Base-by-base conservation (phyloP, 1,140 invertebrate genomes). In the Himalopsyche phryganea region DNA sequence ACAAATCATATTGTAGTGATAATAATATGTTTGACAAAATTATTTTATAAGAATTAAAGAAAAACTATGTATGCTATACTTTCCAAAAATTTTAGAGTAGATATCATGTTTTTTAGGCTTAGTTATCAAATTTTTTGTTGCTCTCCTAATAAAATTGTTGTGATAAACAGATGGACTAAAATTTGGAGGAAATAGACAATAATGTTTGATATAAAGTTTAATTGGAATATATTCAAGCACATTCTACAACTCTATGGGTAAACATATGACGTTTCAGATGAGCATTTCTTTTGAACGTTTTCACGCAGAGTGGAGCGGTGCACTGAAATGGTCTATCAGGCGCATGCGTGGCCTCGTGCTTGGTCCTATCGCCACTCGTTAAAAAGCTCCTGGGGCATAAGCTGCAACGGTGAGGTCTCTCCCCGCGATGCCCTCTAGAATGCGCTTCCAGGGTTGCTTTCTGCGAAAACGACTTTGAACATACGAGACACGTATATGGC, bases 321-420 rank as follows among this genome's bases (percentile, higher is more conserved):
- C 87, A 88, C 6, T 80, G 75, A 67, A 83, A 89, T 6, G 81
- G 77, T 11, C 73, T 71, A 47, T 80, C 73, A n/a, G 78, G 73
- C 0, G 77, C 72, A 61, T 84, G 83, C 7, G 72, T 73, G 5
- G 75, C 62, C 6, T 75, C 69, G 58, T 72, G 70, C 3, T 42
- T 42, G 32, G 62, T 68, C 15, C 85, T 67, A 11, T 81, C 74
- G 51, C 81, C 78, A 4, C 75, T 72, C 20, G 55, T 53, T 13
- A 52, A 48, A 56, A 72, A 72, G 7, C 55, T 32, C 58, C 67
- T 68, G 6, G 57, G 28, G 55, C 71, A 72, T 17, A 59, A 35
- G 35, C 64, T 57, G 45, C 71, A 72, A 14, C 58, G 23, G 59
- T 67, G 61, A 6, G 70, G 70, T 18, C 66, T 64, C 53, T 69